phyloP scores from a whole-genome alignment of 1,140 invertebrate species.

The Pachyrhynchus sulphureomaculatus region DNA sequence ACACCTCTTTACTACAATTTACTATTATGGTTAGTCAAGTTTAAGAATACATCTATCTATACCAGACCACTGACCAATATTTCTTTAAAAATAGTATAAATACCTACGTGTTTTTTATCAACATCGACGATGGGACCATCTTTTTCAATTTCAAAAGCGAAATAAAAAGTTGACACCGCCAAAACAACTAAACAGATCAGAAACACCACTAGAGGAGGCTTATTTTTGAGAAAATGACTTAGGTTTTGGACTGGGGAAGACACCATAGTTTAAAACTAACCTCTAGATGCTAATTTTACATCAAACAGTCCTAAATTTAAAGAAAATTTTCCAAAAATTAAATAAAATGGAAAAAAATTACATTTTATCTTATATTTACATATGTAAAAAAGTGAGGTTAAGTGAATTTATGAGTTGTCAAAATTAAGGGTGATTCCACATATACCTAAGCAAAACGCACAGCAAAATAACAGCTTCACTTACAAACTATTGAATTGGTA shows the following conservation, averaged over 20 bases:
- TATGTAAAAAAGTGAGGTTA: too few relatives aligned
- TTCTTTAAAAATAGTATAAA: too few relatives aligned
- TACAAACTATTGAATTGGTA: too few relatives aligned
- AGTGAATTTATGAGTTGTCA: too few relatives aligned
- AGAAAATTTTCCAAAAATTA: neutral
- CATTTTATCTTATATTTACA: neutral
- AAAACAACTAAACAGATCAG: conserved; percentile 15
- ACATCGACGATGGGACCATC: conserved; percentile 8
- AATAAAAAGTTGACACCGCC: conserved; percentile 21
- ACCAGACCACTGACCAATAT: too few relatives aligned
- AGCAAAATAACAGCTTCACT: too few relatives aligned
- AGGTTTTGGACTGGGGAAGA: conserved; percentile 24
- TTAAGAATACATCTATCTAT: too few relatives aligned
- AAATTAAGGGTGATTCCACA: too few relatives aligned
- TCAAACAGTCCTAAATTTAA: too few relatives aligned
- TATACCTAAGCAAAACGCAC: too few relatives aligned
- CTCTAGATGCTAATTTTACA: neutral
- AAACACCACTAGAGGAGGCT: conserved; percentile 18
- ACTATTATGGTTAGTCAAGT: too few relatives aligned
- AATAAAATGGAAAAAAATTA: neutral
- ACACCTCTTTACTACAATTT: too few relatives aligned
- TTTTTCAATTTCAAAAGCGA: conserved; percentile 14
- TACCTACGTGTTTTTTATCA: conserved; percentile 24
- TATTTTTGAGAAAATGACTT: conserved; percentile 20
- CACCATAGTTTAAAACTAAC: conserved; percentile 6